Evolutionary conservation across 1,140 invertebrate species (phyloP).

Genomic region (Palaemon carinicauda): DNA sequence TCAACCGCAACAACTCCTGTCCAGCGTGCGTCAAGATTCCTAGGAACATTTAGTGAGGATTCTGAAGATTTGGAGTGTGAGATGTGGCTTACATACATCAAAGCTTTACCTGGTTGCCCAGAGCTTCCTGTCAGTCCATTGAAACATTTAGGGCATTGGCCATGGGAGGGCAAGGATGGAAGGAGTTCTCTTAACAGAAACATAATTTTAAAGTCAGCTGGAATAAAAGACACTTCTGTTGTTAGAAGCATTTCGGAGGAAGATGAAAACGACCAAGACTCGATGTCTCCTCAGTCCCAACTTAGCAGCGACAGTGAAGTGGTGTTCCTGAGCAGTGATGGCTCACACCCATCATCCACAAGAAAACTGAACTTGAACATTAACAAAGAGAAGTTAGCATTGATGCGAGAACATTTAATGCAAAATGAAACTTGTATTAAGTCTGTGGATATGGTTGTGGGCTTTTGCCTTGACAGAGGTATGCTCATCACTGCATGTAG

Average conservation of each 20-base stretch:
- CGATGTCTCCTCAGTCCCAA: too few species aligned
- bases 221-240: not conserved
- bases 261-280: not conserved
- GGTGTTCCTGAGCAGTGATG: too few species aligned
- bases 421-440: not conserved
- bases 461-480: not conserved
- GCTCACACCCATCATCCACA: too few species aligned
- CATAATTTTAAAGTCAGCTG: constrained; percentile 14
- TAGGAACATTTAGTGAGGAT: not conserved
- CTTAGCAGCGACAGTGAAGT: not conserved
- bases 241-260: not conserved
- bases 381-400: too few species aligned
- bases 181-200: constrained; percentile 18
- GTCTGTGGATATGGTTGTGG: not conserved
- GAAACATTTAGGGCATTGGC: constrained; percentile 24
- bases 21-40: too few species aligned
- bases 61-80: constrained; percentile 1
- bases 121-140: not conserved
- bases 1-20: not conserved
- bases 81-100: constrained; percentile 36
- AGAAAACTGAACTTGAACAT: too few species aligned
- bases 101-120: not conserved
- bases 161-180: constrained; percentile 35
- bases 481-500: constrained; percentile 34
- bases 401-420: not conserved